These are phyloP conservation scores for Drosophila greeni DNA, from an alignment of 2,888 invertebrate species.

Conservation along the genomic window DNA sequence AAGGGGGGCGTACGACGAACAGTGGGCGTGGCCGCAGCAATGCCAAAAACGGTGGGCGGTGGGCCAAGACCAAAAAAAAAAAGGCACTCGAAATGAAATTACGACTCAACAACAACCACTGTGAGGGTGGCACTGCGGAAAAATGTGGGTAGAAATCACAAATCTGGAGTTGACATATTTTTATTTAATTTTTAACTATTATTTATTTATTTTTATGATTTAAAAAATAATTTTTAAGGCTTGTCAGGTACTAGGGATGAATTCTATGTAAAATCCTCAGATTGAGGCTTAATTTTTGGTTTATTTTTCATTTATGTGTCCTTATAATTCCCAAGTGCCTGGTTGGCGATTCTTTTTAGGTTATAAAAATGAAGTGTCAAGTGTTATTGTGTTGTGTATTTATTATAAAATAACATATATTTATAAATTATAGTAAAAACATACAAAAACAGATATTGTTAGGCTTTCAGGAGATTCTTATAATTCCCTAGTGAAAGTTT, in stretches of 20 bases:
- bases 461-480: too few relatives aligned
- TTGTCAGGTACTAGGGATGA: background rate
- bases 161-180: background rate
- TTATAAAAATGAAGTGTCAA: too few relatives aligned
- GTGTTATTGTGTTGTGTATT: too few relatives aligned
- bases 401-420: too few relatives aligned
- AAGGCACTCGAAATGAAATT: constrained; percentile 71
- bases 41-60: constrained; percentile 64
- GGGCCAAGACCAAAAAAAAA: constrained; percentile 36
- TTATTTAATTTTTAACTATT: background rate
- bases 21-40: constrained; percentile 43
- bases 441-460: too few relatives aligned
- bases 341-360: too few relatives aligned
- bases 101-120: constrained; percentile 42
- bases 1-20: background rate
- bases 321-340: background rate
- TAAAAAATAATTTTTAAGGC: background rate
- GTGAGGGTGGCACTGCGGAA: constrained; percentile 2
- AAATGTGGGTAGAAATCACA: constrained; percentile 4
- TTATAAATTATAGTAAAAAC: too few relatives aligned
- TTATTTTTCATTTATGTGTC: background rate
- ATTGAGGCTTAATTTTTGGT: background rate
- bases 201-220: too few relatives aligned
- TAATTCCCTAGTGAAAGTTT: too few relatives aligned
- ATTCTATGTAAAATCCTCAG: background rate